Evolutionary conservation across 2,797 vertebrate species (phyloP).

Genomic region (Tenualosa ilisha): DNA sequence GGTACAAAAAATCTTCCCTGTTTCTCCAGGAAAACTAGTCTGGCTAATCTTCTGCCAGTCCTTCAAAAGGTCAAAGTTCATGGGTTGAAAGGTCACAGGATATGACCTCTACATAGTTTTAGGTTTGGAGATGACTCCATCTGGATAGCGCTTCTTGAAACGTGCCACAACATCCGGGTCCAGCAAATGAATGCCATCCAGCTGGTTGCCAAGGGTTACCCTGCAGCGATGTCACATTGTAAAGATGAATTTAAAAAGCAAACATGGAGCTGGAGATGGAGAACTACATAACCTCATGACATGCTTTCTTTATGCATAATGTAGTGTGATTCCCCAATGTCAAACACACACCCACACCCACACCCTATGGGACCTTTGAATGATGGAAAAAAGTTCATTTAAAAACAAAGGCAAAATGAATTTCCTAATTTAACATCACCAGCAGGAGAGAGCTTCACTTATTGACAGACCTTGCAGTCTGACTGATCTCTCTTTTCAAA

Average conservation of each 20-base stretch:
- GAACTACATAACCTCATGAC: not conserved
- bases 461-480: too few relatives aligned
- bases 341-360: not conserved
- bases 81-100: not conserved
- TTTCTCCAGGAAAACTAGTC: not conserved
- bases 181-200: constrained; percentile 90
- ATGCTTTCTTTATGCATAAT: not conserved
- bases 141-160: constrained; percentile 90
- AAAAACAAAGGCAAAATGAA: too few relatives aligned
- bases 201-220: constrained; percentile 91
- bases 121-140: constrained; percentile 91
- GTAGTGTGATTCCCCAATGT: not conserved
- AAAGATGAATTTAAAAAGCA: not conserved
- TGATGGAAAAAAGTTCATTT: too few relatives aligned
- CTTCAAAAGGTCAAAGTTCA: not conserved
- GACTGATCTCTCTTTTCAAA: too few relatives aligned
- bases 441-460: too few relatives aligned
- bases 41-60: constrained; percentile 4
- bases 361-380: not conserved
- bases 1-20: constrained; percentile 33
- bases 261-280: not conserved
- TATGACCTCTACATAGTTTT: constrained; percentile 73
- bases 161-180: constrained; percentile 90
- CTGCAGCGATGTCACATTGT: constrained; percentile 56
- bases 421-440: too few relatives aligned